Evolutionary conservation across 1,140 invertebrate genomes (phyloP), one percentile per base, ranked within the genome.

Genomic region (Drosophila trapezifrons): DNA sequence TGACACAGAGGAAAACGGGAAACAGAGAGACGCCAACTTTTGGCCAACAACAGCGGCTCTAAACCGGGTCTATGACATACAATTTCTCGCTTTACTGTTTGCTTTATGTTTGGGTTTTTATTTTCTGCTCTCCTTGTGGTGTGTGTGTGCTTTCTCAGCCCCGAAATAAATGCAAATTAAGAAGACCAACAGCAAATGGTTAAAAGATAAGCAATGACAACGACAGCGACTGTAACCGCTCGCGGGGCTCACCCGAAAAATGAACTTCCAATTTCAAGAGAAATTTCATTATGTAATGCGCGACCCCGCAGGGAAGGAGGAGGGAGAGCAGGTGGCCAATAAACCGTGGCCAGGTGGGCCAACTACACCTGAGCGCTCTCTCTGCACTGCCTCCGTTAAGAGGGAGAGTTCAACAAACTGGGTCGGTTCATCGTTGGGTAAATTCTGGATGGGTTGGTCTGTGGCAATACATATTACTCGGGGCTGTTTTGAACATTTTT

Each of bases 141-240:
- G 49, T 35, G n/a, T n/a, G 55, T 78, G 54, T 60, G 57, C 59
- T 62, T 75, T 85, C 73, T 72, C 60, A 65, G 69, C 75, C 59
- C 69, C 52, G 62, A 87, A 65, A 60, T 58, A 76, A 72, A 85
- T 85, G 82, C 83, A 85, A 85, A 85, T 85, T 71, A 65, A 40
- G 51, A 56, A 57, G 35, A 35, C 20, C 62, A 64, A 43, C 49
- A 51, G 22, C 29, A 67, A 66, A 59, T 55, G 43, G 51, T 43
- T 63, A 62, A 40, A 37, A 64, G 75, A 87, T 87, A 82, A 73
- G 45, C 54, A 42, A 43, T 56, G 55, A 57, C 80, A 84, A 69
- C 25, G 73, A 40, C 73, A 40, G 40, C 46, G 20, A 47, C 35
- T 66, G 17, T 64, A 67, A 64, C 43, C 32, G 43, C 64, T 52